A percentile compares a stretch with the other conserved stretches of the same genome.
These are phyloP conservation scores for Sminthurinus signatus DNA, from an alignment of 1,140 invertebrate genomes.

Conservation along the genomic window DNA sequence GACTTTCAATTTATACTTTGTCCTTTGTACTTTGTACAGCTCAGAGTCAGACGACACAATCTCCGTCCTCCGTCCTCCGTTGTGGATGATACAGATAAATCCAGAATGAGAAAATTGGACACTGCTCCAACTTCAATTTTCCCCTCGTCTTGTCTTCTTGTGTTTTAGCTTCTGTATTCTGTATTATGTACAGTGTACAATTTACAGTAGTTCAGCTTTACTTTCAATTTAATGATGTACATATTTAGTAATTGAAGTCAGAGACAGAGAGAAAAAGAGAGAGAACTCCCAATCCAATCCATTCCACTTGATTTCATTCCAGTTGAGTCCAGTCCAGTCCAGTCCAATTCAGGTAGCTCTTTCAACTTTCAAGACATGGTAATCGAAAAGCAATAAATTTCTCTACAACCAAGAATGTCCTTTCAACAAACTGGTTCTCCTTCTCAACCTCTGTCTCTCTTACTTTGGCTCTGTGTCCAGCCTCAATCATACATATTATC, in stretches of 20 bases:
- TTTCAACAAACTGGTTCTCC: conserved; percentile 41
- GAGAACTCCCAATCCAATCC: neutral
- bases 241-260: neutral
- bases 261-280: too few species aligned
- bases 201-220: too few species aligned
- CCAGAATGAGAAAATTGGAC: conserved; percentile 2
- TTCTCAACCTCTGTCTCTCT: too few species aligned
- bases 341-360: conserved; percentile 37
- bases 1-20: too few species aligned
- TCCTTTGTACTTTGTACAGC: too few species aligned
- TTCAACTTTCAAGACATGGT: conserved; percentile 35
- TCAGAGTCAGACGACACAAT: too few species aligned
- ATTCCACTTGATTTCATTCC: neutral
- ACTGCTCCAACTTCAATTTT: neutral
- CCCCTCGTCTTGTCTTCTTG: neutral
- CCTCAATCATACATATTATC: conserved; percentile 34
- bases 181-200: neutral
- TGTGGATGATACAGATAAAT: too few species aligned
- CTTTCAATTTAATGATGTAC: neutral
- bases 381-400: conserved; percentile 41
- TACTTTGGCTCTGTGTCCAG: too few species aligned
- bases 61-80: too few species aligned
- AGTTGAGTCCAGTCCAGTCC: too few species aligned
- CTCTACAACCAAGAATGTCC: conserved; percentile 36
- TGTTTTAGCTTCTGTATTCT: neutral